Evolutionary conservation across 2,888 invertebrate genomes (phyloP).

Genomic region (Agrilus mali): DNA sequence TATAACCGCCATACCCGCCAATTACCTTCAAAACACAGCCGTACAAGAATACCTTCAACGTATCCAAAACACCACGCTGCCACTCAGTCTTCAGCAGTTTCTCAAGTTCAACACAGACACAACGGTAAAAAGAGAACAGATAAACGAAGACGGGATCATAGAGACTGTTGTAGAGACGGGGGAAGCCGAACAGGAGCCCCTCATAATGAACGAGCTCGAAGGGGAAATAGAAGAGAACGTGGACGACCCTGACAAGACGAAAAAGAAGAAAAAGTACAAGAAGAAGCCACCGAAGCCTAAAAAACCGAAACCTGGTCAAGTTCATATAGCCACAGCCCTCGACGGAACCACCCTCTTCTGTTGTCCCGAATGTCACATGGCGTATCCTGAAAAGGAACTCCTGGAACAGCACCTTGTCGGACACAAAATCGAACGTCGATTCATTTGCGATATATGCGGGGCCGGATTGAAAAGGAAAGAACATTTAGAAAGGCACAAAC

Average conservation of each 20-base stretch:
- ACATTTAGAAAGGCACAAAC: slow-evolving; percentile 66
- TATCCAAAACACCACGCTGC: slow-evolving; percentile 35
- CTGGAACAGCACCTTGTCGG: slow-evolving; percentile 64
- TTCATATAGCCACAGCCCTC: slow-evolving; percentile 59
- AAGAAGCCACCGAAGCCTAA: slow-evolving; percentile 68
- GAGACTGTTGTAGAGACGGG: slow-evolving; percentile 36
- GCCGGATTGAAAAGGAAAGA: slow-evolving; percentile 67
- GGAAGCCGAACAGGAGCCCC: slow-evolving; percentile 22
- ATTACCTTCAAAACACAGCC: slow-evolving; percentile 40
- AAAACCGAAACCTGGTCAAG: slow-evolving; percentile 68
- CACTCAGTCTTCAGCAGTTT: slow-evolving; percentile 48
- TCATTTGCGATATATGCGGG: slow-evolving; percentile 66
- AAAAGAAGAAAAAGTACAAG: slow-evolving; percentile 67
- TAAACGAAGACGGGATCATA: slow-evolving; percentile 37
- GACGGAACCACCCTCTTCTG: slow-evolving; percentile 66
- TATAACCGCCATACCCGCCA: slow-evolving; percentile 37
- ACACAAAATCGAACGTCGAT: slow-evolving; percentile 68
- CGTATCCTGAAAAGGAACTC: slow-evolving; percentile 66
- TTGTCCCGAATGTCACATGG: slow-evolving; percentile 73
- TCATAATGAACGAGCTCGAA: slow-evolving; percentile 30
- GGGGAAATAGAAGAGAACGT: slow-evolving; percentile 28
- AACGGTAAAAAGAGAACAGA: slow-evolving; percentile 36
- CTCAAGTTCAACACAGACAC: slow-evolving; percentile 48
- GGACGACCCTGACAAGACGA: slow-evolving; percentile 27
- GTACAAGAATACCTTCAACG: slow-evolving; percentile 40